These are phyloP conservation scores for Phalacrocorax aristotelis DNA, from an alignment of 2,113 vertebrate genomes.

Conservation along the genomic window DNA sequence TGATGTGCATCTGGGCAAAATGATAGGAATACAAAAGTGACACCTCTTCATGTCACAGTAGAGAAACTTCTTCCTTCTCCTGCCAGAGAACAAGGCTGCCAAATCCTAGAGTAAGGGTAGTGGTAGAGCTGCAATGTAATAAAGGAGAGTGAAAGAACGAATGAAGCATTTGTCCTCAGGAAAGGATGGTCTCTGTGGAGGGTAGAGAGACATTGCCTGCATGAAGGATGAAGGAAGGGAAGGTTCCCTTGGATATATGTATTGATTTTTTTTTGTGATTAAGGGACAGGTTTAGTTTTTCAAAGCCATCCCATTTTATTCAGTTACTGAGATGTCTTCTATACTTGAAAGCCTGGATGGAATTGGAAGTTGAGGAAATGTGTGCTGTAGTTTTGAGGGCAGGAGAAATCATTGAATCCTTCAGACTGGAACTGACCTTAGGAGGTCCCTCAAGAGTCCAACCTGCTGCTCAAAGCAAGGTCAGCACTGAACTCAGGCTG, in stretches of 20 bases:
- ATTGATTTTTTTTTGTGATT: not conserved
- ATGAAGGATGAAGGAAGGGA: not conserved
- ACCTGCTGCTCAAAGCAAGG: not conserved
- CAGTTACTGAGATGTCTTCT: not conserved
- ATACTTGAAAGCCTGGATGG: not conserved
- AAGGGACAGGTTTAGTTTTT: not conserved
- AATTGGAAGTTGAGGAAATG: not conserved
- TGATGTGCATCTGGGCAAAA: conserved; percentile 35
- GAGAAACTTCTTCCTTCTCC: conserved; percentile 23
- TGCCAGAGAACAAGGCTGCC: not conserved
- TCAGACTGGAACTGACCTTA: not conserved
- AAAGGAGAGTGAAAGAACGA: not conserved
- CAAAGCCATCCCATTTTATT: not conserved
- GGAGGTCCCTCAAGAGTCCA: not conserved
- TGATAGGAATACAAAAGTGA: not conserved
- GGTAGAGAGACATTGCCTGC: not conserved
- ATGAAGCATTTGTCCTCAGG: not conserved
- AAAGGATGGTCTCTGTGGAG: not conserved
- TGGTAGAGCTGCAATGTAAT: not conserved
- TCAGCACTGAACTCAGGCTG: not conserved
- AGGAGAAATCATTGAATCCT: not conserved
- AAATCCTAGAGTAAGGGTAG: not conserved
- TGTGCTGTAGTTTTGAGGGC: not conserved
- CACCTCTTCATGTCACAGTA: conserved; percentile 22
- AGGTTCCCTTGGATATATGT: not conserved